These are phyloP conservation scores for Agriopis aurantiaria DNA, from an alignment of 2,888 invertebrate species.

Conservation along the genomic window DNA sequence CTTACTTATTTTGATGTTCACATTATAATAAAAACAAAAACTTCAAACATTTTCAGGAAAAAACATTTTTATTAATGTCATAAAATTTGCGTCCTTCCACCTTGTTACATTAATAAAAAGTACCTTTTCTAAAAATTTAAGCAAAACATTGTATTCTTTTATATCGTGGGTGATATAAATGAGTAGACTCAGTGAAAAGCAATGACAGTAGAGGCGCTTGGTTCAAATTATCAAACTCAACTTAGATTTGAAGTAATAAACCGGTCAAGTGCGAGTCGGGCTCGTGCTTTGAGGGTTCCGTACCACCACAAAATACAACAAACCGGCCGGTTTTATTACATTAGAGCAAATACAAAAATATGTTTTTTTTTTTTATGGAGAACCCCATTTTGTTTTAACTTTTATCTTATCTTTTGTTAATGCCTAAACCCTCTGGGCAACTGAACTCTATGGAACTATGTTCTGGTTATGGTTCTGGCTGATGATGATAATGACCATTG, in stretches of 20 bases:
- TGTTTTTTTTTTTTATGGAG: too few species aligned
- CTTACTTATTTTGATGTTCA: neutral
- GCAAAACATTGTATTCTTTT: slow-evolving; percentile 50
- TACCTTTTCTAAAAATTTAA: slow-evolving; percentile 42
- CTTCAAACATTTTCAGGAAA: neutral
- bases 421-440: too few species aligned
- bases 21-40: neutral
- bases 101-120: slow-evolving; percentile 35
- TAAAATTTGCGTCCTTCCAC: slow-evolving; percentile 17
- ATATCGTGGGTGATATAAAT: slow-evolving; percentile 58
- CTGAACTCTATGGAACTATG: too few species aligned
- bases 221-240: neutral
- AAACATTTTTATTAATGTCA: slow-evolving; percentile 12
- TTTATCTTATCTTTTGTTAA: too few species aligned
- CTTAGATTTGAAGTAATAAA: neutral
- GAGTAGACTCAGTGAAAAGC: slow-evolving; percentile 49
- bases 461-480: too few species aligned
- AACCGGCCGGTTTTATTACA: too few species aligned
- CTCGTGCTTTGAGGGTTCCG: too few species aligned
- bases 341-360: too few species aligned
- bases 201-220: slow-evolving; percentile 7
- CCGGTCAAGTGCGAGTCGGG: neutral
- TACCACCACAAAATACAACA: too few species aligned
- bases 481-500: neutral
- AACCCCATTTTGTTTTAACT: too few species aligned